These are phyloP conservation scores for Masnerella sp. DNA, from an alignment of 2,888 invertebrate genomes.

Conservation along the genomic window DNA sequence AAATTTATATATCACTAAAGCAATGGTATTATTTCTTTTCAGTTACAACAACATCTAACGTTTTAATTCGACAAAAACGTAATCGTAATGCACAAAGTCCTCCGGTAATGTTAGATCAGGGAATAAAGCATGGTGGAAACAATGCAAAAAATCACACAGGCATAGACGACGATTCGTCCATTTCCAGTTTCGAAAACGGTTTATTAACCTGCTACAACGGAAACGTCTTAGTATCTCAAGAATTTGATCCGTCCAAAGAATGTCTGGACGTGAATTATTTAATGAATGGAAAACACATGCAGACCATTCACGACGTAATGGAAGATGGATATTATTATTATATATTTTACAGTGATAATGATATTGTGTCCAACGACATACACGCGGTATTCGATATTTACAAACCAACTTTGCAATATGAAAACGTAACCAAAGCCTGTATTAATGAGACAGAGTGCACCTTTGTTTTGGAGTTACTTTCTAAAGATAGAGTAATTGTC, in stretches of 20 bases:
- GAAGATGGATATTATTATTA: constrained; percentile 92
- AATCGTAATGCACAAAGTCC: constrained; percentile 64
- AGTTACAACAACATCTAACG: background rate
- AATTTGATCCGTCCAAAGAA: constrained; percentile 83
- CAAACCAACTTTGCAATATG: constrained; percentile 89
- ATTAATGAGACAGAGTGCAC: constrained; percentile 87
- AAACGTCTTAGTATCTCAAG: constrained; percentile 85
- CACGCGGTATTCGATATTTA: constrained; percentile 91
- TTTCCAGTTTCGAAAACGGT: constrained; percentile 90
- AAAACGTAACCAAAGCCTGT: constrained; percentile 85
- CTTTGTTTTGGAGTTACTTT: constrained; percentile 85
- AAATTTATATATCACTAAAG: no score
- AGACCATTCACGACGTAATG: constrained; percentile 84
- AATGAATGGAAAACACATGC: constrained; percentile 84
- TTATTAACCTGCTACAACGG: constrained; percentile 87
- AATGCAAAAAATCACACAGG: constrained; percentile 82
- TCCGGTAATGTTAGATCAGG: constrained; percentile 82
- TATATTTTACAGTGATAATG: constrained; percentile 93
- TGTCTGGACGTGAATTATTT: constrained; percentile 86
- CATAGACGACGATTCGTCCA: constrained; percentile 81
- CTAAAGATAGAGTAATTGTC: constrained; percentile 89
- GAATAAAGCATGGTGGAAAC: constrained; percentile 88
- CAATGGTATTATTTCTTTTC: background rate
- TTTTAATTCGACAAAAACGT: constrained; percentile 15
- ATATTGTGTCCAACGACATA: constrained; percentile 87